phyloP scores from a whole-genome alignment of 2,113 vertebrate genomes.

The Cheirogaleus medius region DNA sequence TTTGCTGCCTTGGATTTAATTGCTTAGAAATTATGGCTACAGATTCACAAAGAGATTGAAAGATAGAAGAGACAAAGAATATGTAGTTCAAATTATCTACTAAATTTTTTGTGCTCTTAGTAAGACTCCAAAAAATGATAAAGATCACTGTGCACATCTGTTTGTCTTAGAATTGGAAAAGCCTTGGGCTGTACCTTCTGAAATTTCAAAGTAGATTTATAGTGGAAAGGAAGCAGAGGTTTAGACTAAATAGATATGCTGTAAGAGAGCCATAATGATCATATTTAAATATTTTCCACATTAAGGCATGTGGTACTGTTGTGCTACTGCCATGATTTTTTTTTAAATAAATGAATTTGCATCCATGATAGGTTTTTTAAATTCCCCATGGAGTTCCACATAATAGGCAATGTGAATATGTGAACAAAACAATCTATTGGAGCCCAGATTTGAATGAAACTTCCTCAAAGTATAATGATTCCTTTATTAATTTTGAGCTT shows the following conservation, averaged over 20 bases:
- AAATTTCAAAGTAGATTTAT: slow-evolving; percentile 26
- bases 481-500: slow-evolving; percentile 47
- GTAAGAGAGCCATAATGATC: slow-evolving; percentile 15
- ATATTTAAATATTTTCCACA: slow-evolving; percentile 65
- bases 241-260: slow-evolving; percentile 40
- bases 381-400: neutral
- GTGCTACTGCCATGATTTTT: neutral
- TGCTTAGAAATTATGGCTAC: neutral
- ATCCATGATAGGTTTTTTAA: neutral
- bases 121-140: neutral
- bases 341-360: slow-evolving; percentile 38
- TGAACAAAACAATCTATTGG: slow-evolving; percentile 25
- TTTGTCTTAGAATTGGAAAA: neutral
- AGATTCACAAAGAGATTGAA: neutral
- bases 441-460: slow-evolving; percentile 31
- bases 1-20: neutral
- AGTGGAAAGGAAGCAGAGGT: slow-evolving; percentile 39
- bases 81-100: neutral
- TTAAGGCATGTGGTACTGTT: neutral
- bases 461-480: slow-evolving; percentile 35
- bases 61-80: neutral
- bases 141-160: neutral
- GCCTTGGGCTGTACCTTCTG: neutral
- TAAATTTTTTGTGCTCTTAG: neutral
- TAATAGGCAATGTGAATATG: neutral